Conservation (phyloP, 2,113 vertebrate species). For the Tiliqua scincoides region DNA sequence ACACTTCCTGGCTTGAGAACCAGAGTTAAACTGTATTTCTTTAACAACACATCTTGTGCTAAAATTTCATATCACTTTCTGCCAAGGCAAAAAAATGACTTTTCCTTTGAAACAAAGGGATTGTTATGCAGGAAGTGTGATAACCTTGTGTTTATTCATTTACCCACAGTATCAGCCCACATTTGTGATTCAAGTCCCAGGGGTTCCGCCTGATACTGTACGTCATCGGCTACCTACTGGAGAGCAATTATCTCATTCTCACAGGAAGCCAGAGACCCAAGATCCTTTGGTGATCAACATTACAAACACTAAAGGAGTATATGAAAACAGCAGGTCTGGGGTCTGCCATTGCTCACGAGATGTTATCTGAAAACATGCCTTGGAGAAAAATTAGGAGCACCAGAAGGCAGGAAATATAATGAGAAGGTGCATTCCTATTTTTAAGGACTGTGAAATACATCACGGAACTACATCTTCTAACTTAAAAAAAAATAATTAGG, state of each 20-base stretch:
- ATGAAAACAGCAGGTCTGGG: constrained; percentile 45
- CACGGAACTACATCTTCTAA: constrained; percentile 52
- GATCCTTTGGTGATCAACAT: constrained; percentile 59
- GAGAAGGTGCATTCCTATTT: not conserved
- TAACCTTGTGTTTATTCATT: constrained; percentile 73
- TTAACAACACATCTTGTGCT: fast-evolving
- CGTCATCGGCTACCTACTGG: constrained; percentile 54
- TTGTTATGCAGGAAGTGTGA: constrained; percentile 67
- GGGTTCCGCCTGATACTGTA: constrained; percentile 56
- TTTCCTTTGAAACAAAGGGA: constrained; percentile 48
- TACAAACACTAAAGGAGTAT: constrained; percentile 51
- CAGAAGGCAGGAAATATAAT: not conserved
- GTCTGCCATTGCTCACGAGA: constrained; percentile 43
- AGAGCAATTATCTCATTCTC: constrained; percentile 70
- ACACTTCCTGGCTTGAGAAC: not conserved
- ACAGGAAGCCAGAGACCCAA: constrained; percentile 66
- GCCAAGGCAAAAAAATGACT: not conserved
- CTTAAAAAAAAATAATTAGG: not conserved
- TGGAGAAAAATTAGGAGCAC: constrained; percentile 11
- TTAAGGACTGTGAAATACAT: constrained; percentile 23
- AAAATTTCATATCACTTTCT: not conserved
- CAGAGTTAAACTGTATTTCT: not conserved
- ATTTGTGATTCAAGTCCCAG: constrained; percentile 64
- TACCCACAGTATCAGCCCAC: constrained; percentile 70
- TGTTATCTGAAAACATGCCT: constrained; percentile 43